Evolutionary conservation across 2,797 vertebrate species (phyloP).

Genomic region (Centroberyx gerrardi): DNA sequence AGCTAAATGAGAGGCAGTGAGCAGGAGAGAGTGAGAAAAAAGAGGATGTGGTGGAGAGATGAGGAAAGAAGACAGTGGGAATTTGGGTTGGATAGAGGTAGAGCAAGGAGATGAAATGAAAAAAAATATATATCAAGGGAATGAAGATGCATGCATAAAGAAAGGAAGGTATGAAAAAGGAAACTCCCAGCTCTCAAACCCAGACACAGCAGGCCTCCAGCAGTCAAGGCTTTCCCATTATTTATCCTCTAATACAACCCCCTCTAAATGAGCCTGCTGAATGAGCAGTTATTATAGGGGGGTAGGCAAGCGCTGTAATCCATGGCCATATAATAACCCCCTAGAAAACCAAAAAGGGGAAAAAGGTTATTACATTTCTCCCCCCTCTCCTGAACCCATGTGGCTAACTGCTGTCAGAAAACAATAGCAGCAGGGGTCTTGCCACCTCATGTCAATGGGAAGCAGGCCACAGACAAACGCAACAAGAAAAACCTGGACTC

Average conservation of each 20-base stretch:
- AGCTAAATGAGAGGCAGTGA: slow-evolving; percentile 54
- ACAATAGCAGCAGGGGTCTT: slow-evolving; percentile 72
- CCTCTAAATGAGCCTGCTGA: slow-evolving; percentile 70
- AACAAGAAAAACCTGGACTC: slow-evolving; percentile 66
- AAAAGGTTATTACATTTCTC: slow-evolving; percentile 67
- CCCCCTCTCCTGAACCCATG: slow-evolving; percentile 58
- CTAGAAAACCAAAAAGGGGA: slow-evolving; percentile 65
- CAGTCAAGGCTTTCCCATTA: slow-evolving; percentile 59
- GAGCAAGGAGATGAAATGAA: not conserved
- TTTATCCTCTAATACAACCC: slow-evolving; percentile 61
- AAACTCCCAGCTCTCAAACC: slow-evolving; percentile 37
- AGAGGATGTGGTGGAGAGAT: slow-evolving; percentile 8
- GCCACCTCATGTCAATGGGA: slow-evolving; percentile 76
- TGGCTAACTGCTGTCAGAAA: slow-evolving; percentile 71
- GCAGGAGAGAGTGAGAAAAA: slow-evolving; percentile 33
- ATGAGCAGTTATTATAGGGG: slow-evolving; percentile 72
- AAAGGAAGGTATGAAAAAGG: slow-evolving; percentile 58
- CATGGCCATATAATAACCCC: slow-evolving; percentile 72
- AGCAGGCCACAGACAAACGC: slow-evolving; percentile 76
- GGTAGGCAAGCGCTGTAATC: slow-evolving; percentile 64
- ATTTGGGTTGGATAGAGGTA: not conserved
- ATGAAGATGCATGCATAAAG: slow-evolving; percentile 12
- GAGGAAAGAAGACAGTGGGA: slow-evolving; percentile 4
- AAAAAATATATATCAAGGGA: too few relatives aligned
- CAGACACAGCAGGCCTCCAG: slow-evolving; percentile 44